phyloP scores from a whole-genome alignment of 2,113 vertebrate genomes.

The Campylomormyrus tamandua region DNA sequence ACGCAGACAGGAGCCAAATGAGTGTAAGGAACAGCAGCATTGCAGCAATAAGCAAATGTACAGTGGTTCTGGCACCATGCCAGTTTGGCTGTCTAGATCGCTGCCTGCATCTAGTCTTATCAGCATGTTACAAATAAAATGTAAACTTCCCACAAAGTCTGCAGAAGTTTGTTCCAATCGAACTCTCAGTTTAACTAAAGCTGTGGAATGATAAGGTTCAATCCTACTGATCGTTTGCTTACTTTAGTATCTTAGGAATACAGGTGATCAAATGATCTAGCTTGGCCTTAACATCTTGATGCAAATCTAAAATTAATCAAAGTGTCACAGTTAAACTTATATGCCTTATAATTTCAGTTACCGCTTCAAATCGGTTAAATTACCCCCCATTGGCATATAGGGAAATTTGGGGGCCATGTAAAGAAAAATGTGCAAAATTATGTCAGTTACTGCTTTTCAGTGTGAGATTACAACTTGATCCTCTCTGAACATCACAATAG shows the following conservation, averaged over 20 bases:
- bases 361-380: too few species aligned
- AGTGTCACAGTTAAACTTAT: not conserved
- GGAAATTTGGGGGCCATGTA: not conserved
- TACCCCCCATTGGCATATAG: too few species aligned
- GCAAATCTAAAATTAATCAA: not conserved
- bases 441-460: not conserved
- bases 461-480: not conserved
- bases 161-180: not conserved
- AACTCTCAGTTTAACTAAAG: not conserved
- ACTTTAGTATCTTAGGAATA: not conserved
- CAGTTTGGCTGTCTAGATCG: not conserved
- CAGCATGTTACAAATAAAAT: not conserved
- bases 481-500: not conserved
- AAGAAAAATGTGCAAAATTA: not conserved
- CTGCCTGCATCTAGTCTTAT: not conserved
- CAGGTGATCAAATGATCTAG: not conserved
- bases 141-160: not conserved
- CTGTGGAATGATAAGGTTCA: not conserved
- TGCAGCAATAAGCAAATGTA: not conserved
- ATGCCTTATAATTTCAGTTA: not conserved
- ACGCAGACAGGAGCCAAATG: not conserved
- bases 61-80: not conserved
- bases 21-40: not conserved
- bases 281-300: not conserved
- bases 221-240: not conserved